Evolutionary conservation across 2,888 invertebrate genomes (phyloP).

Genomic region (Entomobrya proxima): DNA sequence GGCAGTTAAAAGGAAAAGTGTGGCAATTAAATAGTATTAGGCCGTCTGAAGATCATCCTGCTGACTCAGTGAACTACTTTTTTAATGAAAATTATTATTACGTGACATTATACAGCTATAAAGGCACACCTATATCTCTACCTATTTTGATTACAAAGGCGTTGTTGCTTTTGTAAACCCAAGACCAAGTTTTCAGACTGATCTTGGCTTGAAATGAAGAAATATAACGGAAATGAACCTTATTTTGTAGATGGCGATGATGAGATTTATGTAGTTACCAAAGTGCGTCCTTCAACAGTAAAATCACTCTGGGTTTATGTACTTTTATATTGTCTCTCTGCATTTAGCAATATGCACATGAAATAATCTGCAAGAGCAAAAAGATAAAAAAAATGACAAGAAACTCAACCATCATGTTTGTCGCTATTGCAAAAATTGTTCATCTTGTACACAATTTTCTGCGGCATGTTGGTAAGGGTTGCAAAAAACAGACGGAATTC

Average conservation of each 20-base stretch:
- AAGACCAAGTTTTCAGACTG: not conserved
- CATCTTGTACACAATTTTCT: not conserved
- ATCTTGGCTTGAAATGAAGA: not conserved
- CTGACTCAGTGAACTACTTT: too few species aligned
- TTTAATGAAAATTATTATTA: too few species aligned
- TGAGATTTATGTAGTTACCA: not conserved
- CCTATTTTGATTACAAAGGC: too few species aligned
- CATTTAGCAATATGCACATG: too few species aligned
- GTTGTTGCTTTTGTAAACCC: not conserved
- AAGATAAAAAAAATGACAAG: too few species aligned
- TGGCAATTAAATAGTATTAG: not conserved
- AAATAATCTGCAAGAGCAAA: too few species aligned
- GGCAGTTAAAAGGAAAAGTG: not conserved
- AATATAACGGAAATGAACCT: slow-evolving; percentile 16
- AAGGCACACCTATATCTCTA: too few species aligned
- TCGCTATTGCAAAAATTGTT: not conserved
- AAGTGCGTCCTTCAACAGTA: not conserved
- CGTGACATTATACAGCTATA: too few species aligned
- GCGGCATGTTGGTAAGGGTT: not conserved
- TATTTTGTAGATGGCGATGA: not conserved
- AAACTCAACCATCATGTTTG: not conserved
- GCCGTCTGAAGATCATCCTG: too few species aligned
- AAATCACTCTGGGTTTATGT: too few species aligned
- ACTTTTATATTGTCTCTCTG: too few species aligned
- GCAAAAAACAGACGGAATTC: slow-evolving; percentile 38